A percentile compares a stretch with the other conserved stretches of the same genome.
Conservation (phyloP, 2,888 invertebrate species). For the Ormyrus pomaceus region DNA sequence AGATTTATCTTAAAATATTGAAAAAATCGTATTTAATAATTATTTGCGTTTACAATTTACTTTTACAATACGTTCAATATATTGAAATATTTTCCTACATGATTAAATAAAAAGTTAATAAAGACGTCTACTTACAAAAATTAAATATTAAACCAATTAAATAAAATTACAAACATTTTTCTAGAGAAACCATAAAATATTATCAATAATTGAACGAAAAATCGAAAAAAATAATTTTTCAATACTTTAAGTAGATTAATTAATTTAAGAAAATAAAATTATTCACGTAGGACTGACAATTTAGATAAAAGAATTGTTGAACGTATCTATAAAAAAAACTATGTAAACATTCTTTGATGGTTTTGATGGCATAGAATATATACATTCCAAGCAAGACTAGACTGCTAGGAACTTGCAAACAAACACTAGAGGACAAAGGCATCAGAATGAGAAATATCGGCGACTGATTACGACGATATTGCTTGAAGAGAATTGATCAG, state of each 20-base stretch:
- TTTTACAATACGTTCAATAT: no score
- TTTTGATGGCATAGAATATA: slow-evolving; percentile 50
- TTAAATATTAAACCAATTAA: not conserved
- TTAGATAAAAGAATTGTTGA: not conserved
- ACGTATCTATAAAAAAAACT: not conserved
- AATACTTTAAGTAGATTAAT: no score
- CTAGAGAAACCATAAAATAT: not conserved
- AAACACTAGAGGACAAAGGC: slow-evolving; percentile 54
- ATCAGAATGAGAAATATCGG: slow-evolving; percentile 50
- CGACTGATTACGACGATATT: slow-evolving; percentile 53
- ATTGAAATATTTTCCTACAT: no score
- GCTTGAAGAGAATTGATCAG: slow-evolving; percentile 65
- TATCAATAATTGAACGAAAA: not conserved
- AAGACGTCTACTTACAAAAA: no score
- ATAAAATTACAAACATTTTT: slow-evolving; percentile 23
- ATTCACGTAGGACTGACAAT: slow-evolving; percentile 6
- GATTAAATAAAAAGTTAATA: not conserved
- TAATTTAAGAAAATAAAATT: slow-evolving; percentile 3
- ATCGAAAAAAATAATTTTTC: not conserved
- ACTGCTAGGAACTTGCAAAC: slow-evolving; percentile 49
- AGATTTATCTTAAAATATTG: slow-evolving; percentile 17
- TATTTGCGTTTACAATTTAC: no score
- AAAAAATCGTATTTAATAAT: not conserved
- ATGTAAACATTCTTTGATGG: slow-evolving; percentile 29
- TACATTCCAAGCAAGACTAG: slow-evolving; percentile 66